Conservation (phyloP, 2,113 vertebrate genomes). For the Peromyscus maniculatus region DNA sequence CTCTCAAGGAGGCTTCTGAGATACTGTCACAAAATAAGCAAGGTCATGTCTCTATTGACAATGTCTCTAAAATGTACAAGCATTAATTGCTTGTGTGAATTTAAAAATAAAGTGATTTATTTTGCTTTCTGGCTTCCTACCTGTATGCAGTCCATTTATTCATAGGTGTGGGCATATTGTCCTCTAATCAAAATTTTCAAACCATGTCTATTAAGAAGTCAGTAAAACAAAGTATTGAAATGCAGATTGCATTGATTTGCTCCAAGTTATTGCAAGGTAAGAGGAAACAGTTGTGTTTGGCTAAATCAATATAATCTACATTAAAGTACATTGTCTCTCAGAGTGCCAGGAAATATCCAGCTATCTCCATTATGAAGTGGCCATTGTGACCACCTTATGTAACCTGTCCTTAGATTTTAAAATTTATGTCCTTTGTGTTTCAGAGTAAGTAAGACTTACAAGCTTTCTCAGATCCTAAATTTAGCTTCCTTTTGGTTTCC, state of each 20-base stretch:
- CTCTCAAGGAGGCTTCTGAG: slow-evolving; percentile 39
- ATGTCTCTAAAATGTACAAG: slow-evolving; percentile 44
- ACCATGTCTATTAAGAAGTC: slow-evolving; percentile 77
- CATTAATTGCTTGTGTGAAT: slow-evolving; percentile 69
- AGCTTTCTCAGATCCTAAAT: slow-evolving; percentile 61
- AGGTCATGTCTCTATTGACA: slow-evolving; percentile 56
- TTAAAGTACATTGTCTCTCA: slow-evolving; percentile 69
- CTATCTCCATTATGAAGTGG: slow-evolving; percentile 50
- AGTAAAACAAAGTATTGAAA: slow-evolving; percentile 77
- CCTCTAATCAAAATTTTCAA: slow-evolving; percentile 71
- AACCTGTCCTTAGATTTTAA: slow-evolving; percentile 65
- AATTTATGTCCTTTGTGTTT: slow-evolving; percentile 61
- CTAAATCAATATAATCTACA: slow-evolving; percentile 77
- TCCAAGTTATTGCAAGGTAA: slow-evolving; percentile 76
- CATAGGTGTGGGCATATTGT: slow-evolving; percentile 72
- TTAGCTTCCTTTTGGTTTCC: neutral
- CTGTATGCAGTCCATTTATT: slow-evolving; percentile 60
- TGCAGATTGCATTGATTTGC: slow-evolving; percentile 73
- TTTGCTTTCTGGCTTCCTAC: slow-evolving; percentile 66
- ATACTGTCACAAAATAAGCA: slow-evolving; percentile 59
- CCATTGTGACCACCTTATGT: slow-evolving; percentile 68
- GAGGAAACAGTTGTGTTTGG: slow-evolving; percentile 72
- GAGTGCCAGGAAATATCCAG: slow-evolving; percentile 73
- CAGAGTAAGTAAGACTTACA: slow-evolving; percentile 49
- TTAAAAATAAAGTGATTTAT: slow-evolving; percentile 81